phyloP scores from a whole-genome alignment of 2,113 vertebrate genomes.

The Phrynocephalus versicolor region DNA sequence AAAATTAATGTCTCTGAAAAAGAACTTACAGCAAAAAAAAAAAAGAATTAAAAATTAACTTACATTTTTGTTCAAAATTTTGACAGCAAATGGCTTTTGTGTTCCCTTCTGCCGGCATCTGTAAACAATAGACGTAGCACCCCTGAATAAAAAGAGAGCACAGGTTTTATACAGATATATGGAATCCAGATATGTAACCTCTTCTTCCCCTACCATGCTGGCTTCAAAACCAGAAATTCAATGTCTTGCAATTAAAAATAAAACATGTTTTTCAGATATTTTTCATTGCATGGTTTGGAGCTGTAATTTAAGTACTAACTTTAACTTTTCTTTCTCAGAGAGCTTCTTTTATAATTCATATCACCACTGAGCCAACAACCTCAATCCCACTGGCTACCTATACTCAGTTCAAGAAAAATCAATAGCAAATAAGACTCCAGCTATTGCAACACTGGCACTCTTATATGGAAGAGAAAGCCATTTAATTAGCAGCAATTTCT shows the following conservation, averaged over 20 bases:
- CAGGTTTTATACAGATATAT: conserved; percentile 21
- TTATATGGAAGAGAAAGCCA: background rate
- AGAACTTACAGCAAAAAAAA: conserved; percentile 12
- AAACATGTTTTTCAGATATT: background rate
- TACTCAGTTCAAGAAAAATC: background rate
- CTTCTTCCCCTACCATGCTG: background rate
- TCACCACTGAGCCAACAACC: background rate
- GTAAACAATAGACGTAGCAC: conserved; percentile 89
- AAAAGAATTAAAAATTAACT: conserved; percentile 66
- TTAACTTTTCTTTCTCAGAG: background rate
- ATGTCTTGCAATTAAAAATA: background rate
- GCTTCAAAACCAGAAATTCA: background rate
- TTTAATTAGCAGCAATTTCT: background rate
- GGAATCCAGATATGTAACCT: background rate
- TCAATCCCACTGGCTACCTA: background rate
- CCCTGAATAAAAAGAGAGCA: conserved; percentile 71
- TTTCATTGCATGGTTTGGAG: background rate
- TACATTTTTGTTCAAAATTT: conserved; percentile 92
- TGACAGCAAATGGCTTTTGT: conserved; percentile 86
- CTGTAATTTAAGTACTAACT: background rate
- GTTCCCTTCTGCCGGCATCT: conserved; percentile 89
- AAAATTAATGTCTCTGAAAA: fast-evolving
- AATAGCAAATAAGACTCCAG: background rate
- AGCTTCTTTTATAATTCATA: background rate
- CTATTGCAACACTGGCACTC: background rate